Evolutionary conservation across 1,140 invertebrate species (phyloP).

Genomic region (Onthophagus taurus): DNA sequence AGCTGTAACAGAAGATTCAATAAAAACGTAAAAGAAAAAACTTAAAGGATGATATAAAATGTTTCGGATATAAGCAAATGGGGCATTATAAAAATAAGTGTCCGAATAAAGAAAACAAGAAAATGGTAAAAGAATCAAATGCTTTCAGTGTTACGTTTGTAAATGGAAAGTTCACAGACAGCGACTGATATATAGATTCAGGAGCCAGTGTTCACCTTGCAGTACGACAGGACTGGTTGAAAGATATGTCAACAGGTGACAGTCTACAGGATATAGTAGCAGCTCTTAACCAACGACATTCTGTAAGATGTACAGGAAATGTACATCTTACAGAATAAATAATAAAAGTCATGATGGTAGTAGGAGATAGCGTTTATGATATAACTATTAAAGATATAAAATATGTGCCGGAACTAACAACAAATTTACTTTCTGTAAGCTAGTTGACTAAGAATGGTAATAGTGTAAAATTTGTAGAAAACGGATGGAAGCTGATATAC

Average conservation of each 20-base stretch:
- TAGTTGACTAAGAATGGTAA: conserved; percentile 25
- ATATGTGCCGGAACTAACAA: conserved; percentile 25
- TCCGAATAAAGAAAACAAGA: background rate
- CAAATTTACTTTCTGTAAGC: conserved; percentile 27
- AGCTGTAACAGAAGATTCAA: no score
- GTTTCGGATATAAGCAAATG: background rate
- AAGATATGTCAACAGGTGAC: background rate
- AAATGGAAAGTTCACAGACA: background rate
- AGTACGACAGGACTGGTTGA: conserved; percentile 18
- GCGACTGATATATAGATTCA: conserved; percentile 26
- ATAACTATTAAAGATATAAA: conserved; percentile 19
- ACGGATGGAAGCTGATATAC: no score
- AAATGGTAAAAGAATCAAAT: no score
- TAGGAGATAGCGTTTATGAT: no score
- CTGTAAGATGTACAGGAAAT: conserved; percentile 7
- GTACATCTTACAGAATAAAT: no score
- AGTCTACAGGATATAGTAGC: conserved; percentile 9
- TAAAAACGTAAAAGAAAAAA: no score
- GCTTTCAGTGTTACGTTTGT: background rate
- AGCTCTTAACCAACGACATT: conserved; percentile 11
- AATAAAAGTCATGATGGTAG: no score
- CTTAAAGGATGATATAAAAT: background rate
- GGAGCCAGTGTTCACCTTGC: conserved; percentile 27
- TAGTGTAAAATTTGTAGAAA: conserved; percentile 20
- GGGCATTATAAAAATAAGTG: conserved; percentile 4